Evolutionary conservation across 2,797 vertebrate species (phyloP).

Genomic region (Catamblyrhynchus diadema): DNA sequence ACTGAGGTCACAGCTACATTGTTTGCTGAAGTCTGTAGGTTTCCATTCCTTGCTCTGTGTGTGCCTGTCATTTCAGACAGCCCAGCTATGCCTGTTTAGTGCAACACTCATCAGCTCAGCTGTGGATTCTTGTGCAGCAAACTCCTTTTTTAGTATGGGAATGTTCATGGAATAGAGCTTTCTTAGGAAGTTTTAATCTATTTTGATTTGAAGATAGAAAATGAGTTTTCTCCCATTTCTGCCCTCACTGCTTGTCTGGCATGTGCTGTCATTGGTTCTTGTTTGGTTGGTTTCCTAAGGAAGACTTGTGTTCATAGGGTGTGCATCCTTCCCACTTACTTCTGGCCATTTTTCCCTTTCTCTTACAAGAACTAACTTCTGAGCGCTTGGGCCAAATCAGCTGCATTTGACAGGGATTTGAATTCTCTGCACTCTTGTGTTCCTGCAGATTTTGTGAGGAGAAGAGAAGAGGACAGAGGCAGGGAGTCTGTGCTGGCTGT

Average conservation of each 20-base stretch:
- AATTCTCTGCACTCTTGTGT: background rate
- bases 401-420: background rate
- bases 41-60: background rate
- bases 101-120: background rate
- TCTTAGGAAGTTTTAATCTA: background rate
- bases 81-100: background rate
- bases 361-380: background rate
- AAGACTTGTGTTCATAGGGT: background rate
- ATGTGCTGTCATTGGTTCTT: background rate
- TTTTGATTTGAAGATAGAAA: background rate
- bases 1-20: background rate
- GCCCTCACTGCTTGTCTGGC: background rate
- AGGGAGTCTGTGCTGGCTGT: background rate
- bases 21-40: conserved; percentile 23
- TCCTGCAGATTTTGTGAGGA: background rate
- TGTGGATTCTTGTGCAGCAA: background rate
- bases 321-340: rapidly evolving
- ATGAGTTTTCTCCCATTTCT: background rate
- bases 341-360: background rate
- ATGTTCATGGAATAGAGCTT: background rate
- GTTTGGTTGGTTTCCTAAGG: background rate
- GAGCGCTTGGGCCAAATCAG: background rate
- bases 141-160: background rate
- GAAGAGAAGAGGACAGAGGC: background rate
- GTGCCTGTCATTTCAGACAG: background rate